Base-by-base conservation (phyloP, 2,888 invertebrate genomes). In the Antheraea yamamai region DNA sequence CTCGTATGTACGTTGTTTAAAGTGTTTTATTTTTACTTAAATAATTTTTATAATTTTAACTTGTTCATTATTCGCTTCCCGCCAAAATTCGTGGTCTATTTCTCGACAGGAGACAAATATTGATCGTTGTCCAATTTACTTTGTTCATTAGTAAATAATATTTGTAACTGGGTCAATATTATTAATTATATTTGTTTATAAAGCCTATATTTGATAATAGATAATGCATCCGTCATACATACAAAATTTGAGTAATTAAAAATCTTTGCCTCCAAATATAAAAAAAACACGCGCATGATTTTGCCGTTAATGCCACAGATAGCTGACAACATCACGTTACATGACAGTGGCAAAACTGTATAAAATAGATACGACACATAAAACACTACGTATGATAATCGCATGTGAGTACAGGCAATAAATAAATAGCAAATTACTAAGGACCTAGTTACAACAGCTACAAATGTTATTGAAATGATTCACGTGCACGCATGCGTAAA, bases 401-500 rank as follows among this genome's bases (percentile, higher is more conserved):
- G 58, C 26, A 64, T 26, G 12, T 26, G 10, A n/a, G 61, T 61
- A 61, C 23, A 26, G 16, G n/a, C 12, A 30, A 26, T 14, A 10
- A 26, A 30, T 30, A 66, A 66, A 66, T 66, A 30, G 64, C 26
- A 66, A 26, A 66, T 30, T 66, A 66, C 64, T 66, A 70, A 39
- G 70, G 70, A 70, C 39, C 70, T 70, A 70, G n/a, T 70, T 70
- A 70, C n/a, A 70, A 70, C 39, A 70, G 20, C 23, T 58, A 58
- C 58, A 70, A 70, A 70, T 70, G 26, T 64, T 80, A 82, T 82
- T 83, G 79, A 81, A 85, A 85, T 86, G 85, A 86, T 82, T 86
- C 86, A 87, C 81, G 82, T 77, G 79, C 83, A 81, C 79, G 84
- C 84, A 84, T 84, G 87, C 85, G 85, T 85, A 87, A 87, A 87